Conservation (phyloP, 2,888 invertebrate genomes). For the Hoplodrina blanda region DNA sequence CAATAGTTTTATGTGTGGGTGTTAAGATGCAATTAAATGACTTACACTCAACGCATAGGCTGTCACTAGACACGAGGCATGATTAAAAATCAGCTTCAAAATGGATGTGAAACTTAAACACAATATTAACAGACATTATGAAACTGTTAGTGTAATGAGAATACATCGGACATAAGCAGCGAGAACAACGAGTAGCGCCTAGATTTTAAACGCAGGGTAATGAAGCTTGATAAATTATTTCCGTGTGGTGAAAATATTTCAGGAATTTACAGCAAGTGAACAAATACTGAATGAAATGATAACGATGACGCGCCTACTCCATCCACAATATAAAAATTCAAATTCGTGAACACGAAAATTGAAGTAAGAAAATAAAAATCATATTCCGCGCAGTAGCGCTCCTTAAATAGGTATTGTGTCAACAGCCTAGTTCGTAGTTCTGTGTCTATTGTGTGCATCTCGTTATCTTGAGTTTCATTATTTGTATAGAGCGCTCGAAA, state of each 20-base stretch:
- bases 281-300: conserved; percentile 22
- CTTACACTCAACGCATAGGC: conserved; percentile 52
- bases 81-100: conserved; percentile 52
- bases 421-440: conserved; percentile 64
- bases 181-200: not conserved
- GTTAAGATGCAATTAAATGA: conserved; percentile 48
- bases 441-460: conserved; percentile 78
- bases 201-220: conserved; percentile 9
- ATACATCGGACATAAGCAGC: conserved; percentile 13
- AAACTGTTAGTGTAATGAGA: conserved; percentile 20
- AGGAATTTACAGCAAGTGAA: conserved; percentile 46
- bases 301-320: not conserved
- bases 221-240: conserved; percentile 7
- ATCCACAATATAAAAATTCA: conserved; percentile 10
- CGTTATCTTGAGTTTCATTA: conserved; percentile 80
- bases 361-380: conserved; percentile 43
- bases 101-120: conserved; percentile 54
- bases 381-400: conserved; percentile 51
- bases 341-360: conserved; percentile 26
- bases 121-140: not conserved
- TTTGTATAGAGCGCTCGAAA: conserved; percentile 74
- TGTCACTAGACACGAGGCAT: conserved; percentile 55
- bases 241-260: conserved; percentile 11
- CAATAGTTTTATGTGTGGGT: not conserved
- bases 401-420: conserved; percentile 65